A percentile compares a stretch with the other conserved stretches of the same genome.
phyloP scores from a whole-genome alignment of 2,888 invertebrate species.

The Lymantria dispar region DNA sequence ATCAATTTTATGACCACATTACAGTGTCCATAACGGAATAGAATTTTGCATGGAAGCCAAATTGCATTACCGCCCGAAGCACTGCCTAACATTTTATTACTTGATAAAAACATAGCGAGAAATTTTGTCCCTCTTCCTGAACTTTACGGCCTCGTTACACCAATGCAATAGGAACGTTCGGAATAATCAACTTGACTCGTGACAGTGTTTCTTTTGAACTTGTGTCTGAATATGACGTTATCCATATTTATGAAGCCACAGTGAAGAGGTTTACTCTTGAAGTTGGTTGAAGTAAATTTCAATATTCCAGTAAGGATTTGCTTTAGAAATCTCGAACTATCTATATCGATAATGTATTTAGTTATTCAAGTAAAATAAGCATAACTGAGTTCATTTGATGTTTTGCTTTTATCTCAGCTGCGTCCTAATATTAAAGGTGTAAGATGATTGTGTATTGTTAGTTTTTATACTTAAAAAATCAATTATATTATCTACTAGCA shows the following conservation, averaged over 20 bases:
- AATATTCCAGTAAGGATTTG: no score
- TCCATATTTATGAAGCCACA: not conserved
- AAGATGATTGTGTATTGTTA: no score
- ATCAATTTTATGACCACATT: slow-evolving; percentile 41
- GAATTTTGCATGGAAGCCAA: slow-evolving; percentile 54
- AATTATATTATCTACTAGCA: no score
- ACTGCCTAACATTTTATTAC: slow-evolving; percentile 58
- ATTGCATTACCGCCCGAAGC: slow-evolving; percentile 46
- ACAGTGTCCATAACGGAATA: slow-evolving; percentile 37
- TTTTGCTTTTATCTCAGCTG: no score
- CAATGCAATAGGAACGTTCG: slow-evolving; percentile 36
- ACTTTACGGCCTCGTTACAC: slow-evolving; percentile 40
- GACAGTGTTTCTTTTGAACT: slow-evolving; percentile 15
- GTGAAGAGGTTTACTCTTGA: no score
- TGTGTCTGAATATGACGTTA: slow-evolving; percentile 10
- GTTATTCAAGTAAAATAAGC: no score
- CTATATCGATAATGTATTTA: no score
- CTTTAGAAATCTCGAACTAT: no score
- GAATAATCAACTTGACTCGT: slow-evolving; percentile 22
- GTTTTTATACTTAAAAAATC: no score
- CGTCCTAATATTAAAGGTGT: no score
- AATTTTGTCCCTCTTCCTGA: slow-evolving; percentile 44
- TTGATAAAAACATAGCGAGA: slow-evolving; percentile 57
- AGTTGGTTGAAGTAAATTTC: no score
- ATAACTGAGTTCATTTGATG: no score